These are phyloP conservation scores for Argyrosomus japonicus DNA, from an alignment of 2,113 vertebrate species.

Conservation along the genomic window DNA sequence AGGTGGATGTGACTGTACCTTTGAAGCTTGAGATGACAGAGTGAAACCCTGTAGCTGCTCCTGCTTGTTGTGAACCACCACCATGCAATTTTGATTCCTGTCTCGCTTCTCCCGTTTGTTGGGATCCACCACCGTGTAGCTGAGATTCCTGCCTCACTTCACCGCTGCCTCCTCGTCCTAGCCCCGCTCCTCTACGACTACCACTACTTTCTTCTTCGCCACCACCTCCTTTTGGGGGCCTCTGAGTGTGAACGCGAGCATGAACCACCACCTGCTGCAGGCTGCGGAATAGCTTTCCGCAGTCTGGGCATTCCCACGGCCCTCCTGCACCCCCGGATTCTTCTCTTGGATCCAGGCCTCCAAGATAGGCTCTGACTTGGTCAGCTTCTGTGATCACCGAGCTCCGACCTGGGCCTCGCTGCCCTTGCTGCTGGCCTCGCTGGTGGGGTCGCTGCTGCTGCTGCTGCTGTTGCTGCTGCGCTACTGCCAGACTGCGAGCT, in stretches of 20 bases:
- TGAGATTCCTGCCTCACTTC: constrained; percentile 76
- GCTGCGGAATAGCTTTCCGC: constrained; percentile 84
- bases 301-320: constrained; percentile 86
- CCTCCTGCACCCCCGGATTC: constrained; percentile 67
- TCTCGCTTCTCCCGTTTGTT: constrained; percentile 71
- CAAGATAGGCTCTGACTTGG: constrained; percentile 82
- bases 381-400: constrained; percentile 78
- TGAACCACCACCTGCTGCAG: constrained; percentile 85
- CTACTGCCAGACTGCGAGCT: constrained; percentile 82
- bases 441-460: constrained; percentile 75
- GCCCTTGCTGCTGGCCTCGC: constrained; percentile 70
- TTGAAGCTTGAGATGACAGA: constrained; percentile 79
- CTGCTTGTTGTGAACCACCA: constrained; percentile 64
- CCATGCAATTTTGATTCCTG: constrained; percentile 76
- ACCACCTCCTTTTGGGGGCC: constrained; percentile 71
- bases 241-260: constrained; percentile 82
- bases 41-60: constrained; percentile 72
- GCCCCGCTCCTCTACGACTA: constrained; percentile 57
- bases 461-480: constrained; percentile 75
- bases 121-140: constrained; percentile 66
- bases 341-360: constrained; percentile 75
- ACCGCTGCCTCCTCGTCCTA: constrained; percentile 58
- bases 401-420: constrained; percentile 65
- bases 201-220: constrained; percentile 57
- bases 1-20: constrained; percentile 69